Conservation (phyloP, 2,888 invertebrate species). For the Lamproptera curius region DNA sequence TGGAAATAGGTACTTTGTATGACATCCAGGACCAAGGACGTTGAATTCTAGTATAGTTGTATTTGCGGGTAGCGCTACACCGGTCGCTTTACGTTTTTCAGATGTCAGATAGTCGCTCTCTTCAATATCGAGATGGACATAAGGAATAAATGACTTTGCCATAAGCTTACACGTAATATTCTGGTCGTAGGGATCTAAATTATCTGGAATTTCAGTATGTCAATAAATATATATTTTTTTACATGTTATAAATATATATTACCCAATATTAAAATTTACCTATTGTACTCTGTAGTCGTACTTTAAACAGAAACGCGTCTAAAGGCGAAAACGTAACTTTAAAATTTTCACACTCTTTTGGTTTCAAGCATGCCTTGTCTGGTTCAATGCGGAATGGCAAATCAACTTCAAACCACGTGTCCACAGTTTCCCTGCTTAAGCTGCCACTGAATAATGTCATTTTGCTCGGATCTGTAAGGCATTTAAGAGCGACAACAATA, state of each 20-base stretch:
- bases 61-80: slow-evolving; percentile 59
- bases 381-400: slow-evolving; percentile 76
- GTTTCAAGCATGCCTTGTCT: slow-evolving; percentile 54
- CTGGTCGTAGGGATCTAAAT: slow-evolving; percentile 73
- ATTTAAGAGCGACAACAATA: too few species aligned
- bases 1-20: slow-evolving; percentile 57
- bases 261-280: slow-evolving; percentile 37
- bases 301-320: slow-evolving; percentile 72
- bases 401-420: slow-evolving; percentile 64
- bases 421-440: slow-evolving; percentile 51
- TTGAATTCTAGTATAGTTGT: slow-evolving; percentile 81
- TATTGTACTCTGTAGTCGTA: slow-evolving; percentile 55
- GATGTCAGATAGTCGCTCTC: slow-evolving; percentile 80
- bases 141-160: slow-evolving; percentile 81
- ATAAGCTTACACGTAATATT: slow-evolving; percentile 72
- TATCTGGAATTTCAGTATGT: slow-evolving; percentile 43
- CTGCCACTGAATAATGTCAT: slow-evolving; percentile 60
- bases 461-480: slow-evolving; percentile 44
- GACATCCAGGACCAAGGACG: slow-evolving; percentile 80
- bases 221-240: neutral
- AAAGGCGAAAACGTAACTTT: slow-evolving; percentile 75
- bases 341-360: slow-evolving; percentile 56
- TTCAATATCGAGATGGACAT: slow-evolving; percentile 83
- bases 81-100: slow-evolving; percentile 57
- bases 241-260: slow-evolving; percentile 3